Conservation (phyloP, 2,797 vertebrate genomes). For the Acridotheres tristis region DNA sequence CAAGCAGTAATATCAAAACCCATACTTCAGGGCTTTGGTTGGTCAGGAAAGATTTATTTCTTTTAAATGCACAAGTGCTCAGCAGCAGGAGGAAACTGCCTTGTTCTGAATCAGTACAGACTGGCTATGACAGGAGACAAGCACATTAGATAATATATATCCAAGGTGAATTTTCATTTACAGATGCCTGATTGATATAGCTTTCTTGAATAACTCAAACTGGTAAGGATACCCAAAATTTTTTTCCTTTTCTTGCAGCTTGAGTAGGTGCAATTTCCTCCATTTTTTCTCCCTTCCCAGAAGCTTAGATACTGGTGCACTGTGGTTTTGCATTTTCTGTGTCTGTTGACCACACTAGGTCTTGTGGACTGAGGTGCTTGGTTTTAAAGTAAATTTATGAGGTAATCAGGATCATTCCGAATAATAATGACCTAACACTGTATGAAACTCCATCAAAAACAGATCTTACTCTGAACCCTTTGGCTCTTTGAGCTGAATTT, state of each 20-base stretch:
- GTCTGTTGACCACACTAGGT: neutral
- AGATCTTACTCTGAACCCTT: neutral
- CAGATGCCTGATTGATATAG: neutral
- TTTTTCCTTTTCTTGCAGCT: neutral
- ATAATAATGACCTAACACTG: neutral
- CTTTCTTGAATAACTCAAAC: neutral
- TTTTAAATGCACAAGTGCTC: neutral
- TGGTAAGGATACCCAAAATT: neutral
- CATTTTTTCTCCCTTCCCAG: neutral
- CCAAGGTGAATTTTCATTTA: conserved; percentile 27
- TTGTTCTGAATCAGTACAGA: conserved; percentile 4
- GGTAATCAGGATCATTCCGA: neutral
- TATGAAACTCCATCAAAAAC: neutral
- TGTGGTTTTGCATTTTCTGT: neutral
- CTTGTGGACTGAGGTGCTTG: neutral
- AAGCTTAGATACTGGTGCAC: neutral
- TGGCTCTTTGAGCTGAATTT: neutral
- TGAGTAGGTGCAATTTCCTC: neutral
- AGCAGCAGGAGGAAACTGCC: neutral
- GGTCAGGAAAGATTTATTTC: conserved; percentile 18
- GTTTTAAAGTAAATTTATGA: neutral
- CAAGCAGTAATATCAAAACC: conserved; percentile 8
- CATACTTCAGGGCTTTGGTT: neutral
- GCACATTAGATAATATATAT: neutral
- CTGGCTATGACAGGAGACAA: neutral